Base-by-base conservation (phyloP, 2,888 invertebrate genomes). In the Hirtodrosophila trivittata region DNA sequence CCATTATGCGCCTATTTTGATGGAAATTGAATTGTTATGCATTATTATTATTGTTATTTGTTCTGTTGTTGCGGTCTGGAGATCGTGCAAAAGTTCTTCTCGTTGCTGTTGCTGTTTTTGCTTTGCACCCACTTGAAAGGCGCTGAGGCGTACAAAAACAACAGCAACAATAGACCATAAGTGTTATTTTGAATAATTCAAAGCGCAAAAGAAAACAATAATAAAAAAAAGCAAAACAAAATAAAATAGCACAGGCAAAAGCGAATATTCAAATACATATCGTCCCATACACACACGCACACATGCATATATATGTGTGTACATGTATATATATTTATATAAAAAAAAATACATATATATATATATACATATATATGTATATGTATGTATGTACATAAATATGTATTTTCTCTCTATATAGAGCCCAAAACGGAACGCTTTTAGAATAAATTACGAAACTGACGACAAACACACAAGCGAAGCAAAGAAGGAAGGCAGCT, bases 381-480 rank as follows among this genome's bases (percentile, higher is more conserved):
- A 32, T 37, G 25, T 37, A 35, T 41, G n/a, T 60, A 46, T 45
- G 51, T 38, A 35, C 43, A 59, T 65, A 66, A 42, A 72, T 62
- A 67, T 70, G 50, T 73, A 62, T 50, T 51, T 37, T 60, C 42
- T 57, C 38, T 65, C 62, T 77, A 66, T 64, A 60, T 59, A 78
- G 71, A 80, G 86, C 57, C 85, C 66, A 83, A 81, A 86, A 80
- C 77, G 84, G 78, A 83, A 83, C 82, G 86, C 71, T 86, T 86
- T 83, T 84, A 83, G 87, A 83, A 83, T 83, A 86, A 83, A 86
- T 83, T 83, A 83, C 83, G 86, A 83, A 86, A 83, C 85, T 71
- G 77, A 59, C 85, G 83, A 82, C 83, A 82, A 85, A 69, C 72
- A 65, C 64, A 52, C 58, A 68, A 69, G 68, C 82, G 65, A 64